A percentile compares a stretch with the other conserved stretches of the same genome.
Evolutionary conservation across 1,140 invertebrate species (phyloP).

Genomic region (Bilobella aurantiaca): DNA sequence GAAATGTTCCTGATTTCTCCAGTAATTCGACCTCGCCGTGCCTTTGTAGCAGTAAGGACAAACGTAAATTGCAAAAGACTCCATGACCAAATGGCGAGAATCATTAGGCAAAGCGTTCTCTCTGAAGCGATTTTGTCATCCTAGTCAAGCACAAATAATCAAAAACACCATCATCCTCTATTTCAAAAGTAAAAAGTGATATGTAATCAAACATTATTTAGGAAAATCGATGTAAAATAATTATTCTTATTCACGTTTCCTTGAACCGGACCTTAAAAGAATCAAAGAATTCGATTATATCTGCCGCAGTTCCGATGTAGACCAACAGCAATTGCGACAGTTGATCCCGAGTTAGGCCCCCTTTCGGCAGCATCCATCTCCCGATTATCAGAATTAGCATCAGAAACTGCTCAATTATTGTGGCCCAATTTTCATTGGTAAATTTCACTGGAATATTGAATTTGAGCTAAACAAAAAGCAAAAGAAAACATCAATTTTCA

Average conservation of each 20-base stretch:
- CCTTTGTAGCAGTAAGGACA: conserved; percentile 75
- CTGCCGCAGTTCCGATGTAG: conserved; percentile 68
- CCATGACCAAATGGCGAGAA: conserved; percentile 76
- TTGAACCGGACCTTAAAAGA: conserved; percentile 80
- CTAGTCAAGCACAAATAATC: conserved; percentile 22
- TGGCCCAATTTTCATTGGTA: conserved; percentile 64
- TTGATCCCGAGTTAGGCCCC: conserved; percentile 53
- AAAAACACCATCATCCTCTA: no score
- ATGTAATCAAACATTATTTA: not conserved
- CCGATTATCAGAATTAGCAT: conserved; percentile 79
- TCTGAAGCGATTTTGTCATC: conserved; percentile 65
- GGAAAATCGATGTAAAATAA: not conserved
- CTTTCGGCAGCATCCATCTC: conserved; percentile 74
- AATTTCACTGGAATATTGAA: conserved; percentile 34
- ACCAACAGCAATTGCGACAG: conserved; percentile 79
- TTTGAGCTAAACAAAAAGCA: conserved; percentile 19
- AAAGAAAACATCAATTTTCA: conserved; percentile 2
- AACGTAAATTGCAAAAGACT: conserved; percentile 81
- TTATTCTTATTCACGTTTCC: not conserved
- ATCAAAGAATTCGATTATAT: conserved; percentile 93
- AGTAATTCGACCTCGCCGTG: conserved; percentile 56
- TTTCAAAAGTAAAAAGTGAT: no score
- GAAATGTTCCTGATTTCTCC: conserved; percentile 14
- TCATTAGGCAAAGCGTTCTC: conserved; percentile 60
- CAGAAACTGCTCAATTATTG: conserved; percentile 75